Base-by-base conservation (phyloP, 1,140 invertebrate species). In the Sminthurides bifidus region DNA sequence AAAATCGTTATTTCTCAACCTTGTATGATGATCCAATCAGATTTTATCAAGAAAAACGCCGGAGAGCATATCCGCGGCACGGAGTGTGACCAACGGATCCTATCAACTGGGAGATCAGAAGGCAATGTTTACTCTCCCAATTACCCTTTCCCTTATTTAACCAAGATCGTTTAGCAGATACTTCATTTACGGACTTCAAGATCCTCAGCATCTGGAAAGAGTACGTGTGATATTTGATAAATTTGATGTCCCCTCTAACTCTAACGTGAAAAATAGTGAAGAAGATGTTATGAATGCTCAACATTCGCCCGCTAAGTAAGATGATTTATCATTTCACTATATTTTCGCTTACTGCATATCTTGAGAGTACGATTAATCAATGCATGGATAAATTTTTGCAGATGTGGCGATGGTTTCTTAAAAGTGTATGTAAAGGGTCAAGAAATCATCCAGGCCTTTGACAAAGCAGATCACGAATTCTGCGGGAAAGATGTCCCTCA, bases 151-250 rank as follows among this genome's bases (percentile, higher is more conserved):
- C 84, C 84, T 44, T 95, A 94, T 75, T 85, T 92, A 72, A 83
- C 83, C 62, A 48, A 93, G 94, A 77, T 84, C 91, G 69, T 87
- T 92, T 59, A 96, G 93, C 77, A 84, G 87, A 72, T 96, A 96
- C 77, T 95, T 92, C 79, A 87, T 97, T 69, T 95, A 96, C 74
- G 92, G 91, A 60, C 84, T 95, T 77, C 88, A 94, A 75, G 91
- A 95, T 74, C 82, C 83, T 51, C 89, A 95, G 70, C 84, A 94
- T 75, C 78, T 96, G 66, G 92, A 97, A 73, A 81, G 90, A 71
- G 91, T 94, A 50, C 78, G 82, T 56, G 74, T 97, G 44, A 81
- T 85, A 65, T 95, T 97, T 73, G 75, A 79, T 43, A 80, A 80
- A 67, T 93, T 96, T 74, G 83, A 87, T 69, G 92, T 97, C 75